Evolutionary conservation across 2,888 invertebrate genomes (phyloP).

Genomic region (Mythimna albipuncta): DNA sequence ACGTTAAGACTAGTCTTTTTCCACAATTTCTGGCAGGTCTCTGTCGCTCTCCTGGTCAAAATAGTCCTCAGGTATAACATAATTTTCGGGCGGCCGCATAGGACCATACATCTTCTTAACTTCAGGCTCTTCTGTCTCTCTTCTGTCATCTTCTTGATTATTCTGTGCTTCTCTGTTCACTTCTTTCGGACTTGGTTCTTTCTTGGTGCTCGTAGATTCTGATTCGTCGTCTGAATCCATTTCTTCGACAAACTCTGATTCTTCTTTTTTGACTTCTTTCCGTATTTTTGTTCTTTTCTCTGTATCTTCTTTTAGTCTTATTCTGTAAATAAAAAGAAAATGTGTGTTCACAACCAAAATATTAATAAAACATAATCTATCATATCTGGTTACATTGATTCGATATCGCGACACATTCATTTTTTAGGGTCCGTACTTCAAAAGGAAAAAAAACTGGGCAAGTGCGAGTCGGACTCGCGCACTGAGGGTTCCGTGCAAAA

Average conservation of each 20-base stretch:
- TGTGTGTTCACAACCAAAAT: background rate
- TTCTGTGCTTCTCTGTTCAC: conserved; percentile 5
- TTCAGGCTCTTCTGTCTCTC: conserved; percentile 38
- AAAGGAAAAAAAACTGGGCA: no score
- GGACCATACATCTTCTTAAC: conserved; percentile 83
- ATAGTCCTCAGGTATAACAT: conserved; percentile 85
- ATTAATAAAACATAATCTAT: background rate
- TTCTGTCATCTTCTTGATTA: conserved; percentile 30
- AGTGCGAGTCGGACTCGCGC: no score
- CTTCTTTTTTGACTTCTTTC: conserved; percentile 72
- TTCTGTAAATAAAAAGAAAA: conserved; percentile 69
- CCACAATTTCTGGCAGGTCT: conserved; percentile 86
- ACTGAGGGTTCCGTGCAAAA: no score
- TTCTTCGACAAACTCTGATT: conserved; percentile 89
- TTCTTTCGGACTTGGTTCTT: conserved; percentile 20
- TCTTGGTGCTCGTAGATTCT: conserved; percentile 15
- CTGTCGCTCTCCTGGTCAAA: conserved; percentile 85
- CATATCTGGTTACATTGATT: no score
- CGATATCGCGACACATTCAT: no score
- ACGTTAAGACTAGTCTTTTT: conserved; percentile 69
- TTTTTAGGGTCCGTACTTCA: no score
- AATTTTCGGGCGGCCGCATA: conserved; percentile 87
- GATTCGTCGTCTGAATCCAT: conserved; percentile 84
- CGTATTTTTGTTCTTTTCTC: conserved; percentile 75
- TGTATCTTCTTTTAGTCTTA: conserved; percentile 87